Base-by-base conservation (phyloP, 2,888 invertebrate species). In the Bedellia somnulentella region DNA sequence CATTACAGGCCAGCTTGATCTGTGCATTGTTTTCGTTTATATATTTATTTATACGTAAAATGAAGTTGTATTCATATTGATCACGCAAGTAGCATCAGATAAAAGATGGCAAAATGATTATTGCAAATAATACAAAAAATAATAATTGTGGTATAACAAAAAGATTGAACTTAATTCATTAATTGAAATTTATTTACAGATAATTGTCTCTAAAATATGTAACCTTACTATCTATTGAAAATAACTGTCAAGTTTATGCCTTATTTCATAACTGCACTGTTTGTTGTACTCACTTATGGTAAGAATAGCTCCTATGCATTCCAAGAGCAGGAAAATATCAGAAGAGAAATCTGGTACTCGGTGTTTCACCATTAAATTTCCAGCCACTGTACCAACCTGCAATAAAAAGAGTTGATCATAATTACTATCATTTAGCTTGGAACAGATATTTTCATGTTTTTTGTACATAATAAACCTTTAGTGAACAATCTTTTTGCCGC, bases 291-390 rank as follows among this genome's bases (percentile, higher is more conserved):
- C 49, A 81, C 81, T 59, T 34, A 81, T 68, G 15, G 77, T 76
- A 12, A 82, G 39, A 24, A 56, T 47, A 0, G 80, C 79, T 26
- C 78, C 75, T 18, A 78, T 62, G 2, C 78, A 59, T 50, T 80
- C 79, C 1, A 85, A 43, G 8, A 83, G 58, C 21, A 83, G 43
- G 45, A 80, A 84, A 10, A 86, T 41, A 45, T 86, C 85, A 0
- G 86, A 86, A 1, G 82, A 80, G 49, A 87, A 87, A 22, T 81
- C 81, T 3, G 51, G 67, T 33, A 79, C 57, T 10, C 66, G 49
- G 43, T 85, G 79, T 47, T 86, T 86, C 26, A 82, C 57, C 73
- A 83, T 81, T 16, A 86, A 45, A 45, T 86, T 86, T 2, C 86
- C 86, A 28, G 82, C 85, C 33, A 86, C 58, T 0, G 80, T 78